A percentile compares a stretch with the other conserved stretches of the same genome.
Evolutionary conservation across 1,140 invertebrate genomes (phyloP).

Genomic region (Mactra quadrangularis): DNA sequence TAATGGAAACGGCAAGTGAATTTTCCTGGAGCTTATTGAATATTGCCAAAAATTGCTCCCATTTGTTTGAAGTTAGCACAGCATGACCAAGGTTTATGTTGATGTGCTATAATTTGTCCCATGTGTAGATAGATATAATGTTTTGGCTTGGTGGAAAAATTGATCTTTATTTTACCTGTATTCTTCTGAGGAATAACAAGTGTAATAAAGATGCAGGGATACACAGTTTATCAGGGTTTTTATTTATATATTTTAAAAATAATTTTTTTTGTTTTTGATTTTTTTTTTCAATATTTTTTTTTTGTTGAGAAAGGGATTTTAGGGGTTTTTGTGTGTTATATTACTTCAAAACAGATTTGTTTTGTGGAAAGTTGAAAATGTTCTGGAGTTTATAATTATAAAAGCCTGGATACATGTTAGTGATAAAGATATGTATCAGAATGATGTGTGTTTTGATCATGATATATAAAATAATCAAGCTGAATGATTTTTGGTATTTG

Average conservation of each 20-base stretch:
- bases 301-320: background rate
- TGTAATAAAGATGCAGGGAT: slow-evolving; percentile 20
- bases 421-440: no score
- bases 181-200: slow-evolving; percentile 19
- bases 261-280: background rate
- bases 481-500: no score
- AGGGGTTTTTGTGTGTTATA: no score
- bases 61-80: slow-evolving; percentile 31
- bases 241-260: background rate
- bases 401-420: no score
- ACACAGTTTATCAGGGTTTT: slow-evolving; percentile 29
- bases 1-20: slow-evolving; percentile 40
- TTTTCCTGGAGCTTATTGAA: slow-evolving; percentile 12
- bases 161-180: slow-evolving; percentile 29
- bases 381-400: no score
- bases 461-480: no score
- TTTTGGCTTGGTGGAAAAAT: slow-evolving; percentile 5
- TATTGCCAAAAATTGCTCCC: slow-evolving; percentile 25
- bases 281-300: background rate
- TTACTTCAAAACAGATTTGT: no score
- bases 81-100: slow-evolving; percentile 24
- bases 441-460: no score
- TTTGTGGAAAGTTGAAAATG: no score
- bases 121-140: slow-evolving; percentile 24
- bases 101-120: slow-evolving; percentile 50